phyloP scores from a whole-genome alignment of 2,113 vertebrate species.

The Xerus inauris region DNA sequence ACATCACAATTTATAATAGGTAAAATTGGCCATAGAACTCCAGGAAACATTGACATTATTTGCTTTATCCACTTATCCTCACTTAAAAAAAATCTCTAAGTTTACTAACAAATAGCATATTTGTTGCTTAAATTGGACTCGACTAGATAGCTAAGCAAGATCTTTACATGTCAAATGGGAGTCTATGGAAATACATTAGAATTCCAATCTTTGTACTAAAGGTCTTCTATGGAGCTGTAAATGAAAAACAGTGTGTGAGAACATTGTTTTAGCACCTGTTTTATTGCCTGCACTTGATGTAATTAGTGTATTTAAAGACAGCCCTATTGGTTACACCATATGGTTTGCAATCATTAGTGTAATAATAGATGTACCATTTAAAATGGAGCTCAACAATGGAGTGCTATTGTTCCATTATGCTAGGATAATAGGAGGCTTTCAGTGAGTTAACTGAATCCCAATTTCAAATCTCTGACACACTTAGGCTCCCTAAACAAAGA shows the following conservation, averaged over 20 bases:
- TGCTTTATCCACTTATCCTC: slow-evolving; percentile 19
- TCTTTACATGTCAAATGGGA: slow-evolving; percentile 71
- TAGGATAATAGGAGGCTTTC: not conserved
- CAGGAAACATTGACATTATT: slow-evolving; percentile 19
- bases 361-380: slow-evolving; percentile 75
- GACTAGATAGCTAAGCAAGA: not conserved
- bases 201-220: slow-evolving; percentile 44
- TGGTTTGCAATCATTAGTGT: slow-evolving; percentile 75
- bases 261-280: slow-evolving; percentile 73
- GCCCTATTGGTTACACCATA: slow-evolving; percentile 69
- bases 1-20: not conserved
- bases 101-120: slow-evolving; percentile 49
- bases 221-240: slow-evolving; percentile 76
- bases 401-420: not conserved
- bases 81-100: not conserved
- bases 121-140: slow-evolving; percentile 48
- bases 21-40: not conserved
- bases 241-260: slow-evolving; percentile 69
- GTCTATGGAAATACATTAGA: slow-evolving; percentile 40
- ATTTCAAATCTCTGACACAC: slow-evolving; percentile 46
- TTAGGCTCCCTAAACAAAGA: slow-evolving; percentile 9
- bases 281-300: slow-evolving; percentile 72
- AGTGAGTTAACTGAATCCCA: slow-evolving; percentile 49
- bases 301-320: slow-evolving; percentile 83
- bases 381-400: slow-evolving; percentile 65